A percentile compares a stretch with the other conserved stretches of the same genome.
phyloP scores from a whole-genome alignment of 2,797 vertebrate species.

The Euthynnus affinis region DNA sequence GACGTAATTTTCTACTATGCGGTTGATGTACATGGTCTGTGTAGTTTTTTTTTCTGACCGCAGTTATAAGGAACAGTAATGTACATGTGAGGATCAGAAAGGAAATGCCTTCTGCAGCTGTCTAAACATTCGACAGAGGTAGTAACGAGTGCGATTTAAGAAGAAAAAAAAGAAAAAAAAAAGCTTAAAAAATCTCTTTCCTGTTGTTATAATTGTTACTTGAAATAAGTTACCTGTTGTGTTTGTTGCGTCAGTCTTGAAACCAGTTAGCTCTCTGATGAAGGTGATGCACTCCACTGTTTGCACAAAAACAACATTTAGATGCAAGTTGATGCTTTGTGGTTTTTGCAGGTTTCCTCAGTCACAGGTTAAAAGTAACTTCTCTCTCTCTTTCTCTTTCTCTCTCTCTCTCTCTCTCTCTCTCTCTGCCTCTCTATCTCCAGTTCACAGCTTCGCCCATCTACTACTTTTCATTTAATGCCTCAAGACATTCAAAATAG shows the following conservation, averaged over 20 bases:
- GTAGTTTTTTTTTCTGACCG: not conserved
- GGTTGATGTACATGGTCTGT: not conserved
- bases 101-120: not conserved
- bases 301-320: constrained; percentile 68
- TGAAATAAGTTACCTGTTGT: not conserved
- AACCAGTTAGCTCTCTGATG: not conserved
- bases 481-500: not conserved
- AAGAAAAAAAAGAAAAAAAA: too few species aligned
- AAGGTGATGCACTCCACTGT: constrained; percentile 37
- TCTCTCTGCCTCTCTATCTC: not conserved
- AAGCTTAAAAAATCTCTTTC: too few species aligned
- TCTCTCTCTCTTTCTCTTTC: not conserved
- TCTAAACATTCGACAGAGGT: not conserved
- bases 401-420: not conserved
- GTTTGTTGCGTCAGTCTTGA: not conserved
- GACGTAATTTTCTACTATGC: constrained; percentile 21
- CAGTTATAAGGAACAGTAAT: not conserved
- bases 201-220: not conserved
- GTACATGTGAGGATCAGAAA: too few species aligned
- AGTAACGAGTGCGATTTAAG: too few species aligned
- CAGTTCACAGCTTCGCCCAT: constrained; percentile 11
- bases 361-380: constrained; percentile 56
- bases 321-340: constrained; percentile 81
- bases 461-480: not conserved
- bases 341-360: constrained; percentile 90